Evolutionary conservation across 2,113 vertebrate genomes (phyloP).

Genomic region (Petaurus breviceps): DNA sequence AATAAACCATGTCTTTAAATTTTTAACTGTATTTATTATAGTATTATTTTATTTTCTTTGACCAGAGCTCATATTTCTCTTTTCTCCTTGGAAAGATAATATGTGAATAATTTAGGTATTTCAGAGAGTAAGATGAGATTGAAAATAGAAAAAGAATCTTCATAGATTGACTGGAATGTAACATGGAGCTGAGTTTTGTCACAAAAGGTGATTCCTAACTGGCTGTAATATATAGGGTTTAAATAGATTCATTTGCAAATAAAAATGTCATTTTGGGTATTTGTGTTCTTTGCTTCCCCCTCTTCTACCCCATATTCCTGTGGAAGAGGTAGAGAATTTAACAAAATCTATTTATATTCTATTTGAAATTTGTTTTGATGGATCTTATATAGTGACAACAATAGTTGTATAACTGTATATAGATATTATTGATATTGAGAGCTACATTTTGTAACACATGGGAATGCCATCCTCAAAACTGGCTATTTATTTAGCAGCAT

Average conservation of each 20-base stretch:
- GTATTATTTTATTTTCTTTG: background rate
- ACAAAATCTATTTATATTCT: background rate
- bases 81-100: background rate
- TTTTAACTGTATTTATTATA: background rate
- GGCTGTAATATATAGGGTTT: background rate
- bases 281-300: background rate
- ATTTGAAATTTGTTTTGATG: background rate
- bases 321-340: background rate
- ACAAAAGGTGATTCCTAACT: background rate
- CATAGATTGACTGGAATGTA: background rate
- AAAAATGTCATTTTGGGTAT: background rate
- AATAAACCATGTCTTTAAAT: background rate
- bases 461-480: background rate
- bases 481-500: background rate
- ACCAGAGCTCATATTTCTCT: background rate
- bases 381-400: background rate
- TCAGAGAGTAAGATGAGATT: background rate
- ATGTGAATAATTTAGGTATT: background rate
- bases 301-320: background rate
- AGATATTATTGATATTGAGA: background rate
- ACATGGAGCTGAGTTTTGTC: background rate
- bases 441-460: background rate
- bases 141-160: background rate
- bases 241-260: background rate
- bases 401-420: background rate